These are phyloP conservation scores for Octomys mimax DNA, from an alignment of 2,797 vertebrate species.

Conservation along the genomic window DNA sequence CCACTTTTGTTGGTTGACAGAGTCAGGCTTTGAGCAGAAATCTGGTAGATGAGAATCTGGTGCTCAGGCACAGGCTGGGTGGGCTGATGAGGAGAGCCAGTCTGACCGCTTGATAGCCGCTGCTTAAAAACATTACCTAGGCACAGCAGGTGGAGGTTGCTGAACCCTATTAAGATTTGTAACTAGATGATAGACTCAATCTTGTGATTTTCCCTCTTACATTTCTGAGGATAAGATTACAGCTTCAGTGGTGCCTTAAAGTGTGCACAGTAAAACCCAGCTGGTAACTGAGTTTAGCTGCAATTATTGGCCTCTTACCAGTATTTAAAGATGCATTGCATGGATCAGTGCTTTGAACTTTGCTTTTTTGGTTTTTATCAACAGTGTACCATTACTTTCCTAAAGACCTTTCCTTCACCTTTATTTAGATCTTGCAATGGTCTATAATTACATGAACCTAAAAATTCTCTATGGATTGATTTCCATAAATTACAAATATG, in stretches of 20 bases:
- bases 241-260: slow-evolving; percentile 70
- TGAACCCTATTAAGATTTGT: slow-evolving; percentile 67
- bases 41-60: not conserved
- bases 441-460: slow-evolving; percentile 85
- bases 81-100: not conserved
- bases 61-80: not conserved
- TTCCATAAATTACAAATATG: slow-evolving; percentile 86
- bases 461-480: slow-evolving; percentile 83
- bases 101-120: not conserved
- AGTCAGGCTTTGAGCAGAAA: slow-evolving; percentile 11
- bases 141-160: slow-evolving; percentile 56
- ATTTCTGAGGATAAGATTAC: slow-evolving; percentile 69
- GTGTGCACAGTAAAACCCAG: slow-evolving; percentile 74
- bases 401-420: slow-evolving; percentile 84
- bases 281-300: slow-evolving; percentile 80
- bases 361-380: slow-evolving; percentile 82
- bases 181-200: slow-evolving; percentile 73
- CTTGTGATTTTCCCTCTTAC: slow-evolving; percentile 25
- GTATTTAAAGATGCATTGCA: slow-evolving; percentile 84
- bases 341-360: slow-evolving; percentile 81
- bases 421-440: slow-evolving; percentile 85
- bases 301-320: slow-evolving; percentile 86
- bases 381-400: slow-evolving; percentile 82
- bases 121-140: slow-evolving; percentile 64
- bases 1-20: not conserved